Evolutionary conservation across 2,113 vertebrate species (phyloP).

Genomic region (Loxodonta africana): DNA sequence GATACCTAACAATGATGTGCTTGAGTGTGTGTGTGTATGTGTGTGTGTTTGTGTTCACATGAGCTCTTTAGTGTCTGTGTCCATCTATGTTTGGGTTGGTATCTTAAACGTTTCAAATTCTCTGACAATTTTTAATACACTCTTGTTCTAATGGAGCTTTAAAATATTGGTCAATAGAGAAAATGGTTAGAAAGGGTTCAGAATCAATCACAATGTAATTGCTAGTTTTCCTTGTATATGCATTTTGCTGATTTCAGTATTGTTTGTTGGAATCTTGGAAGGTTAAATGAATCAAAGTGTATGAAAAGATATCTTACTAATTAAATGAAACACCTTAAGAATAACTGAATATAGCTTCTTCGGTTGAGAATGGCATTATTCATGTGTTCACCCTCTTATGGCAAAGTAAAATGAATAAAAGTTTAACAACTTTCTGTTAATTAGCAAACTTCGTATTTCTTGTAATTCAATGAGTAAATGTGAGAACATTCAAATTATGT

Average conservation of each 20-base stretch:
- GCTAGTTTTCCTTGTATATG: neutral
- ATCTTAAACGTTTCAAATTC: slow-evolving; percentile 36
- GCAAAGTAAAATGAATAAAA: slow-evolving; percentile 24
- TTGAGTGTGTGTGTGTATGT: neutral
- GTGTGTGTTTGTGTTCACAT: too few species aligned
- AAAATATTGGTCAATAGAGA: neutral
- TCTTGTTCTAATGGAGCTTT: neutral
- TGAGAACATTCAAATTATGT: slow-evolving; percentile 33
- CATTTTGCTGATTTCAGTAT: slow-evolving; percentile 14
- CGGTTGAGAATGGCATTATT: slow-evolving; percentile 11
- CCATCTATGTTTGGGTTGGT: neutral
- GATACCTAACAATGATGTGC: neutral
- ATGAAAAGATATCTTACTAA: neutral
- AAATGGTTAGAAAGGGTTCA: neutral
- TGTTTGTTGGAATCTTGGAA: neutral
- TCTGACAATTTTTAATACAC: neutral
- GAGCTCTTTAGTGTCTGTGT: neutral
- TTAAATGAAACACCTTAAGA: neutral
- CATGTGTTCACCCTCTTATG: neutral
- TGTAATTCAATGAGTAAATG: neutral
- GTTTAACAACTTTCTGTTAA: slow-evolving; percentile 32
- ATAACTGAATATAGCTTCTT: slow-evolving; percentile 10
- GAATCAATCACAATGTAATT: slow-evolving; percentile 2
- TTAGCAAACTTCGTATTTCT: neutral
- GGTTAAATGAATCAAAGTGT: neutral